Conservation (phyloP, 2,888 invertebrate species). For the Coenonympha glycerion region DNA sequence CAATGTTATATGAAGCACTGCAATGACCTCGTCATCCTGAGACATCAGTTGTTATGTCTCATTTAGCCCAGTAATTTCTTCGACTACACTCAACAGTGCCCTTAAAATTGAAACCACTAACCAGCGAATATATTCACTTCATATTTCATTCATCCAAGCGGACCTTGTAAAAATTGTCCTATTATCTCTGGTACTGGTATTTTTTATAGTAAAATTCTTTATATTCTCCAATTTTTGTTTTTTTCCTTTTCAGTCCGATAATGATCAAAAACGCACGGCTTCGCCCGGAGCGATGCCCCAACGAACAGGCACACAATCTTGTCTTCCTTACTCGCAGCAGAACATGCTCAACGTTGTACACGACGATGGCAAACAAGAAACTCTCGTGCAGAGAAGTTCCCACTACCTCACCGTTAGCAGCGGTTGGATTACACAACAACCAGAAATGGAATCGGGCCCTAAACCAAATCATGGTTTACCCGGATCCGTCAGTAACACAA, state of each 20-base stretch:
- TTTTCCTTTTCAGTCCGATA: slow-evolving; percentile 59
- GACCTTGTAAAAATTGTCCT: no score
- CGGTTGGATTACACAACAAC: slow-evolving; percentile 68
- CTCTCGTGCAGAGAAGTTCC: slow-evolving; percentile 57
- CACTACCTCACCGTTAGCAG: slow-evolving; percentile 69
- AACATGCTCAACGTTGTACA: slow-evolving; percentile 41
- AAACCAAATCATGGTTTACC: slow-evolving; percentile 39
- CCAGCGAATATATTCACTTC: no score
- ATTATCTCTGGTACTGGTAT: no score
- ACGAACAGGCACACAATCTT: slow-evolving; percentile 41
- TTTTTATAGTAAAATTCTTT: no score
- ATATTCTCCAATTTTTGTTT: slow-evolving; percentile 6
- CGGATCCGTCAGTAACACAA: slow-evolving; percentile 36
- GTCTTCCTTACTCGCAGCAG: slow-evolving; percentile 46
- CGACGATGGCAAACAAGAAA: slow-evolving; percentile 58
- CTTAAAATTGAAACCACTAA: no score
- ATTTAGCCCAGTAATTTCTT: no score
- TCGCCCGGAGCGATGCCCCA: slow-evolving; percentile 44
- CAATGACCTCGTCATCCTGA: no score
- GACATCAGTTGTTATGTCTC: no score
- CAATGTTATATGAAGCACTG: no score
- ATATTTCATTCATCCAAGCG: no score
- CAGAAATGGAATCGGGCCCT: slow-evolving; percentile 48
- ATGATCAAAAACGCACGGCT: slow-evolving; percentile 47
- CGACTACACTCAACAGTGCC: no score